Evolutionary conservation across 2,797 vertebrate genomes (phyloP).

Genomic region (Sebastes matsubarae): DNA sequence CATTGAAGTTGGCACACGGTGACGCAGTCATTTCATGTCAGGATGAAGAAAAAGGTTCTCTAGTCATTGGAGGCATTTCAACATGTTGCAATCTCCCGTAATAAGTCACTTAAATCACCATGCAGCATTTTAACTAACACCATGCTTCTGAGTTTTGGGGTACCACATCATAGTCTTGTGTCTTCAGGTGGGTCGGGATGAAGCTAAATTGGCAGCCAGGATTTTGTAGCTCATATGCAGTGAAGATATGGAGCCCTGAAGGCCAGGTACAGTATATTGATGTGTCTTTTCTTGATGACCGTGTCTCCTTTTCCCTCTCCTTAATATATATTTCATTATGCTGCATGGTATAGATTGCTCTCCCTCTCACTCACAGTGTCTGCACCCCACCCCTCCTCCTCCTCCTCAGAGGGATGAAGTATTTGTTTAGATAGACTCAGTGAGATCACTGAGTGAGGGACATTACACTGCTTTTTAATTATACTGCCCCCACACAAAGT

Average conservation of each 20-base stretch:
- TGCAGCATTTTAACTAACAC: not conserved
- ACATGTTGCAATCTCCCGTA: not conserved
- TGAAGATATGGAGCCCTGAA: not conserved
- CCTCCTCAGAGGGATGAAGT: conserved; percentile 48
- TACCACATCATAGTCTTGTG: not conserved
- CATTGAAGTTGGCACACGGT: conserved; percentile 14
- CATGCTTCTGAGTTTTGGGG: not conserved
- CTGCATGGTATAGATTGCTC: not conserved
- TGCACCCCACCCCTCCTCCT: not conserved
- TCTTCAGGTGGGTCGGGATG: conserved; percentile 8
- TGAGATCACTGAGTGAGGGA: conserved; percentile 35
- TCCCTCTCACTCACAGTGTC: not conserved
- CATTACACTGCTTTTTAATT: conserved; percentile 36
- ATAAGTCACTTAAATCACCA: conserved; percentile 8
- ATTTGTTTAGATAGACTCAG: conserved; percentile 58
- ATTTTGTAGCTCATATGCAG: conserved; percentile 11
- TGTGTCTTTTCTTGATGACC: conserved; percentile 3
- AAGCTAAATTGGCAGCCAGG: not conserved
- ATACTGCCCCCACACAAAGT: not conserved
- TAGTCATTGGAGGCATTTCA: not conserved
- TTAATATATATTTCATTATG: conserved; percentile 25
- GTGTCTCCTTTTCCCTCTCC: conserved; percentile 15
- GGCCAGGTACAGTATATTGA: not conserved
- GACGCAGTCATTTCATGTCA: conserved; percentile 11
- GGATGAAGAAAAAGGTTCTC: not conserved